phyloP scores from a whole-genome alignment of 2,113 vertebrate species.

The Menura novaehollandiae region DNA sequence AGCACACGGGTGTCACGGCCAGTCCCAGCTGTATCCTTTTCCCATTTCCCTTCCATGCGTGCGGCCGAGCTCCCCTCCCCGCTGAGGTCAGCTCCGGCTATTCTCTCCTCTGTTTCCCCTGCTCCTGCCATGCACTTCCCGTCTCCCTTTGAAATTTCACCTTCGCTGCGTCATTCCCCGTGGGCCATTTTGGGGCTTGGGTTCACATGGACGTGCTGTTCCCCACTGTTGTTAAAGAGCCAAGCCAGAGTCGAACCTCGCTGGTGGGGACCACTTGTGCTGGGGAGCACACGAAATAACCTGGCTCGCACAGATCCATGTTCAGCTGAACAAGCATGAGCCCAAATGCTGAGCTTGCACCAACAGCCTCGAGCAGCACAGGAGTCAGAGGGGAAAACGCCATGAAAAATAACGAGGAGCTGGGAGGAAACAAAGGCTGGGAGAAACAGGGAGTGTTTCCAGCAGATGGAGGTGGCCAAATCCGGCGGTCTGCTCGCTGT shows the following conservation, averaged over 20 bases:
- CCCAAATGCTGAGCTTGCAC: background rate
- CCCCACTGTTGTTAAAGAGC: background rate
- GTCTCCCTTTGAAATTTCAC: constrained; percentile 33
- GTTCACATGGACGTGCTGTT: background rate
- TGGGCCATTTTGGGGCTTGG: background rate
- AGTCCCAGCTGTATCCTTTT: constrained; percentile 62
- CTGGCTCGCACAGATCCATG: rapidly evolving
- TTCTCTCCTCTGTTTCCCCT: constrained; percentile 55
- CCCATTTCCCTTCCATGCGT: constrained; percentile 19
- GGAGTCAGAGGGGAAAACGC: background rate
- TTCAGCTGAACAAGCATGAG: background rate
- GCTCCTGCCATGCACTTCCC: constrained; percentile 50
- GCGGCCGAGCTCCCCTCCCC: background rate
- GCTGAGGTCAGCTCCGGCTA: constrained; percentile 66
- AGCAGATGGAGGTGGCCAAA: background rate
- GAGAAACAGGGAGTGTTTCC: background rate
- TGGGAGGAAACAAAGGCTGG: constrained; percentile 22
- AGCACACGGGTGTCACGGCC: background rate
- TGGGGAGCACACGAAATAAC: background rate
- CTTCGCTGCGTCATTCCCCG: background rate
- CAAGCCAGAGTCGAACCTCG: background rate
- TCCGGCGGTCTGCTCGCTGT: background rate
- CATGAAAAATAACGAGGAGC: background rate
- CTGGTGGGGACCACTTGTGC: background rate
- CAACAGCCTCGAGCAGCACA: background rate